Percentiles rank a stretch among this genome's conserved stretches.
These are phyloP conservation scores for Agraylea sexmaculata DNA, from an alignment of 1,140 invertebrate species.

Conservation along the genomic window DNA sequence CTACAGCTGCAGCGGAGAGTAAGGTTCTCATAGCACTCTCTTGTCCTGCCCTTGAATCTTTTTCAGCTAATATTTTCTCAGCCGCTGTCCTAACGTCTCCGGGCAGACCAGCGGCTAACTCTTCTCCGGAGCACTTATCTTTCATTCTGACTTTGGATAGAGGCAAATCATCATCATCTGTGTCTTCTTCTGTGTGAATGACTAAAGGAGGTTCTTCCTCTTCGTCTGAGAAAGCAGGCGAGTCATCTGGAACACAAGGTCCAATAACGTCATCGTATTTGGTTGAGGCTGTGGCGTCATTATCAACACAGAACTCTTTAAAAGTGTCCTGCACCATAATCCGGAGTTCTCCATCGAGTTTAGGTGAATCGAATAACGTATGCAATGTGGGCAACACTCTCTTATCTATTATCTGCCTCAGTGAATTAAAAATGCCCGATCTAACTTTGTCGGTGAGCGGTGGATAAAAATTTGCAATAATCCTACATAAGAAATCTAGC, in stretches of 20 bases:
- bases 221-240: conserved; percentile 70
- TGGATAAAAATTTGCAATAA: conserved; percentile 89
- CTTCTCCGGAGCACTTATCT: conserved; percentile 36
- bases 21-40: conserved; percentile 44
- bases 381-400: conserved; percentile 79
- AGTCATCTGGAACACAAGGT: conserved; percentile 38
- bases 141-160: conserved; percentile 50
- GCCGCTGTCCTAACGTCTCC: conserved; percentile 51
- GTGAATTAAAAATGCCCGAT: conserved; percentile 83
- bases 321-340: conserved; percentile 81
- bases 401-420: conserved; percentile 89
- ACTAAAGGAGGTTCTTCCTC: conserved; percentile 51
- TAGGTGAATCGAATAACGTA: conserved; percentile 86
- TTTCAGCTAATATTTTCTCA: conserved; percentile 45
- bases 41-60: conserved; percentile 21
- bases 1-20: conserved; percentile 41
- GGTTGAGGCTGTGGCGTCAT: conserved; percentile 38
- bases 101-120: conserved; percentile 42
- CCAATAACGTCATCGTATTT: conserved; percentile 44
- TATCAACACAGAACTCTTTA: conserved; percentile 71
- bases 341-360: conserved; percentile 80
- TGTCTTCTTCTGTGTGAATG: conserved; percentile 54
- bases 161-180: conserved; percentile 80
- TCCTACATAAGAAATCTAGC: conserved; percentile 91
- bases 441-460: conserved; percentile 71